Evolutionary conservation across 2,797 vertebrate species (phyloP).

Genomic region (Arrhamphus sclerolepis): DNA sequence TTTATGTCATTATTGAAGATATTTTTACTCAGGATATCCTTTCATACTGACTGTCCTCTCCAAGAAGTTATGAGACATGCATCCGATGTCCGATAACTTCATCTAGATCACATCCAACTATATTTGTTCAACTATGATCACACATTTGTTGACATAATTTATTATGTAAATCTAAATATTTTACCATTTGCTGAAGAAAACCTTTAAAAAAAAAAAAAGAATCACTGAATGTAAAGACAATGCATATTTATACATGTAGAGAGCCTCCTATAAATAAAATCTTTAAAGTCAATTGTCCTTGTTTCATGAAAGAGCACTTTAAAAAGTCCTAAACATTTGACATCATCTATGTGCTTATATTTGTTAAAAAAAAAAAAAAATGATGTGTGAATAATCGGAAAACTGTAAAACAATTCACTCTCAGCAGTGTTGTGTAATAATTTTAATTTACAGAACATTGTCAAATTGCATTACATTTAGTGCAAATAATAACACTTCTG

Average conservation of each 20-base stretch:
- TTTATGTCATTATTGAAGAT: conserved; percentile 65
- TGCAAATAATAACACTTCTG: conserved; percentile 82
- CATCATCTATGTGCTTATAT: too few species aligned
- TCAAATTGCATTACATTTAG: conserved; percentile 81
- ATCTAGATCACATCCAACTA: conserved; percentile 57
- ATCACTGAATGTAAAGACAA: conserved; percentile 80
- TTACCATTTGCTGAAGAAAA: conserved; percentile 72
- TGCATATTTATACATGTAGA: conserved; percentile 78
- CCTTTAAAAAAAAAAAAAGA: too few species aligned
- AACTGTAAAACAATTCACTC: not conserved
- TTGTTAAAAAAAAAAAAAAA: too few species aligned
- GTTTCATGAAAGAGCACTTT: not conserved
- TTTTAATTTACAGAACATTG: conserved; percentile 83
- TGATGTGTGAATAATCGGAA: too few species aligned
- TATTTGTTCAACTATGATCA: conserved; percentile 72
- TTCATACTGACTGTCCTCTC: conserved; percentile 72
- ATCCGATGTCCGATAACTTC: conserved; percentile 66
- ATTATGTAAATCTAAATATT: conserved; percentile 80
- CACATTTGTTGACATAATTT: conserved; percentile 78
- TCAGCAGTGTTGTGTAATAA: conserved; percentile 63
- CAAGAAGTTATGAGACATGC: conserved; percentile 45
- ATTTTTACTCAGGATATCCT: conserved; percentile 78
- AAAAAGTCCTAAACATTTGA: too few species aligned
- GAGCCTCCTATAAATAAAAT: conserved; percentile 76
- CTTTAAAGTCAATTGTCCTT: conserved; percentile 36